Evolutionary conservation across 2,888 invertebrate species (phyloP).

Genomic region (Eulithis testata): DNA sequence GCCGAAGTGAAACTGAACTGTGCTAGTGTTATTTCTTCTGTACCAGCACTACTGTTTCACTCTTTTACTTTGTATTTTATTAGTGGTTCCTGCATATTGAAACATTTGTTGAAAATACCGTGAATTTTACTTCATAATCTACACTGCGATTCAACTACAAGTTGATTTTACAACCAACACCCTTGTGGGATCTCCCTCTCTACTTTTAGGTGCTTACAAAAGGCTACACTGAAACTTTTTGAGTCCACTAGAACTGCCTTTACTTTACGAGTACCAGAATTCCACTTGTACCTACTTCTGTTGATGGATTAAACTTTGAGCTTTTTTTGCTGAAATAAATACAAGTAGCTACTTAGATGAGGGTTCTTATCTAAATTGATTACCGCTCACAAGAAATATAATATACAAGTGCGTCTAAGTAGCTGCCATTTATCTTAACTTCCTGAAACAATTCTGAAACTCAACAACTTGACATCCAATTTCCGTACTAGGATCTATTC

Average conservation of each 20-base stretch:
- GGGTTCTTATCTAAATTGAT: too few relatives aligned
- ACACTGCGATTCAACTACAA: slow-evolving; percentile 10
- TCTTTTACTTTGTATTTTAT: slow-evolving; percentile 4
- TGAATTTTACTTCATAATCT: slow-evolving; percentile 2
- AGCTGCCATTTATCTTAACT: too few relatives aligned
- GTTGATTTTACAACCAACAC: slow-evolving; percentile 11
- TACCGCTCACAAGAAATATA: too few relatives aligned
- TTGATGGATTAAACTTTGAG: too few relatives aligned
- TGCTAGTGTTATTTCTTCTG: background rate
- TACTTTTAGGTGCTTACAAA: slow-evolving; percentile 6
- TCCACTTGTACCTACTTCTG: too few relatives aligned
- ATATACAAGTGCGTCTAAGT: too few relatives aligned
- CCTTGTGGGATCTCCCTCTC: slow-evolving; percentile 3
- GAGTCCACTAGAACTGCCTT: background rate
- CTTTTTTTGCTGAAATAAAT: too few relatives aligned
- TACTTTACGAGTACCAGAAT: background rate
- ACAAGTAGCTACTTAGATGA: too few relatives aligned
- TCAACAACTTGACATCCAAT: slow-evolving; percentile 16
- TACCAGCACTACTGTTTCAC: background rate
- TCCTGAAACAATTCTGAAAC: slow-evolving; percentile 3
- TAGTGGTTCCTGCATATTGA: background rate
- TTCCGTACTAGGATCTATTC: slow-evolving; percentile 5
- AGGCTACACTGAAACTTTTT: slow-evolving; percentile 9
- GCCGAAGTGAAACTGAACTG: background rate
- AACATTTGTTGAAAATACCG: background rate